These are phyloP conservation scores for Villa cingulata DNA, from an alignment of 2,888 invertebrate genomes.

Conservation along the genomic window DNA sequence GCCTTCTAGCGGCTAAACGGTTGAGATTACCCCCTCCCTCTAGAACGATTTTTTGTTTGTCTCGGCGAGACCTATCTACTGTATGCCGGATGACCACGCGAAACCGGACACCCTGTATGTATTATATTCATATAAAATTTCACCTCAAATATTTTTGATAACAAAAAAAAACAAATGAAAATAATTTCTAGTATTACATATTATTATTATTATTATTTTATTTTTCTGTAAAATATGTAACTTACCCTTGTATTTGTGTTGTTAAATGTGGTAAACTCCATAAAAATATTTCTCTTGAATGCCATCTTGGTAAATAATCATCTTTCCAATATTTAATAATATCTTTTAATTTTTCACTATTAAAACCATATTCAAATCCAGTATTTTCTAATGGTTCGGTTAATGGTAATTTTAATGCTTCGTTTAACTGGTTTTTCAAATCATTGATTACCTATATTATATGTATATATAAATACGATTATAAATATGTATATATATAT, in stretches of 20 bases:
- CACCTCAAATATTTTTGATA: too few species aligned
- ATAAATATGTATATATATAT: too few species aligned
- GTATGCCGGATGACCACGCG: too few species aligned
- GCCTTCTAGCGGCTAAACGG: too few species aligned
- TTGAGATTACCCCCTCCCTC: too few species aligned
- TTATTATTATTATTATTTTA: too few species aligned
- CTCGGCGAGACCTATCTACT: too few species aligned
- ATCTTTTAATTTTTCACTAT: conserved; percentile 49
- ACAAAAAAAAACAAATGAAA: too few species aligned
- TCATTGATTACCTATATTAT: conserved; percentile 41
- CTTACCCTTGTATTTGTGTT: conserved; percentile 55
- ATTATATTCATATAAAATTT: too few species aligned
- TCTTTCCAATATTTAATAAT: conserved; percentile 69
- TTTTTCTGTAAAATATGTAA: not conserved
- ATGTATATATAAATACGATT: not conserved
- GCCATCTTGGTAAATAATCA: conserved; percentile 56
- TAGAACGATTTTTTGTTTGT: too few species aligned
- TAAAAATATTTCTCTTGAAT: conserved; percentile 49
- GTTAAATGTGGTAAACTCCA: conserved; percentile 63
- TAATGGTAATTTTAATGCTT: conserved; percentile 30
- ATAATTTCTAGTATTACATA: too few species aligned
- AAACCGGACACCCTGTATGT: too few species aligned
- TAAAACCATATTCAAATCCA: conserved; percentile 71
- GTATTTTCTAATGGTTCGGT: conserved; percentile 48
- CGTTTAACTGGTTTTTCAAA: conserved; percentile 43